Evolutionary conservation across 2,888 invertebrate genomes (phyloP).

Genomic region (Eudemis profundana): DNA sequence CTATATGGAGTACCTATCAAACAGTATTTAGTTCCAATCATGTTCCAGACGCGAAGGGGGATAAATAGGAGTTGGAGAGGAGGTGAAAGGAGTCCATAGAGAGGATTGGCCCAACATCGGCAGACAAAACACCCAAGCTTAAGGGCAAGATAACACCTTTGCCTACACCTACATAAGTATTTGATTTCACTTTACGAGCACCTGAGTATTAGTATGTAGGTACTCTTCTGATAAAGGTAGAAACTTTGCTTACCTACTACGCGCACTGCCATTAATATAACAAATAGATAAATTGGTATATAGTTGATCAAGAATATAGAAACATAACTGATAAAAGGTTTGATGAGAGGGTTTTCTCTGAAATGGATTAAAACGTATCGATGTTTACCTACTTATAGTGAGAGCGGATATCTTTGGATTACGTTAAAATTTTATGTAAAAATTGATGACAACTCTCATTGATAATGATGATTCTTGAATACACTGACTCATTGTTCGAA

Average conservation of each 20-base stretch:
- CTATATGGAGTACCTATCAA: conserved; percentile 65
- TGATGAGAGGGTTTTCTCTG: too few species aligned
- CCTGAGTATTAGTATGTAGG: background rate
- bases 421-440: background rate
- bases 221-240: conserved; percentile 19
- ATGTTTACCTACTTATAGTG: conserved; percentile 19
- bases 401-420: background rate
- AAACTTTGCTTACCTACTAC: conserved; percentile 4
- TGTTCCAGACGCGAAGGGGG: conserved; percentile 27
- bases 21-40: conserved; percentile 13
- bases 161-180: conserved; percentile 13
- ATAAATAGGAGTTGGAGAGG: conserved; percentile 55
- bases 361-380: conserved; percentile 9
- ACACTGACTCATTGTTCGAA: too few species aligned
- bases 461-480: too few species aligned
- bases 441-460: background rate
- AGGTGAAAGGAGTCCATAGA: conserved; percentile 69
- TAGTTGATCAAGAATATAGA: conserved; percentile 1
- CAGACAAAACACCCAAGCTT: conserved; percentile 62
- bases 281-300: background rate
- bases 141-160: conserved; percentile 68
- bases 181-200: conserved; percentile 15
- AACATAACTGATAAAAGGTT: too few species aligned
- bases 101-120: conserved; percentile 80
- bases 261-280: background rate